Conservation (phyloP, 2,113 vertebrate species). For the Pelodiscus sinensis region DNA sequence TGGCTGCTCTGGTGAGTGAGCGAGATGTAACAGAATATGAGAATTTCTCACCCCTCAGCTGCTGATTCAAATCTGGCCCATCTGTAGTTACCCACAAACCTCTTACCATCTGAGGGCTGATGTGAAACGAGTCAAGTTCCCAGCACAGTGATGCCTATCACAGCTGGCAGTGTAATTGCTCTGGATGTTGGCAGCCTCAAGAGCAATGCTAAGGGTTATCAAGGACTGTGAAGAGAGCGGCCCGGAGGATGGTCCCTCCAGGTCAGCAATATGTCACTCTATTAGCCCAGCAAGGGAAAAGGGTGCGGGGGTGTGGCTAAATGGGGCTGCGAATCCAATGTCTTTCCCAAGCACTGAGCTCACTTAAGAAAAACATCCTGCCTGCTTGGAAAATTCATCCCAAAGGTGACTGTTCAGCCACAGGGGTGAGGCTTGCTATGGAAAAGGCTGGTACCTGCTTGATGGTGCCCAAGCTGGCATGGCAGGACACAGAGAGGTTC, state of each 20-base stretch:
- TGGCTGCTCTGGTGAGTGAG: not conserved
- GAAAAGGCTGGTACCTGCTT: slow-evolving; percentile 84
- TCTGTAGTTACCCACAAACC: not conserved
- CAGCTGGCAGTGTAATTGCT: not conserved
- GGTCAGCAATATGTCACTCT: not conserved
- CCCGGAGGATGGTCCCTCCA: not conserved
- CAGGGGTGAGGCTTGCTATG: not conserved
- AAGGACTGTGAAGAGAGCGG: not conserved
- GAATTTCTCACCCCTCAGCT: fast-evolving
- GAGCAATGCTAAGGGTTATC: fast-evolving
- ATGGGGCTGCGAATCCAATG: not conserved
- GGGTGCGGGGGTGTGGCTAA: not conserved
- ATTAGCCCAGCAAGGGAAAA: not conserved
- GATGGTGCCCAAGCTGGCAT: slow-evolving; percentile 90
- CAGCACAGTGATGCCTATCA: not conserved
- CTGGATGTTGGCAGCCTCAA: not conserved
- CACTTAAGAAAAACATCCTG: not conserved
- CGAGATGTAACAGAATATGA: not conserved
- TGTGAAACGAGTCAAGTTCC: not conserved
- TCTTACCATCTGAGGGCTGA: not conserved
- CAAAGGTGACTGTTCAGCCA: not conserved
- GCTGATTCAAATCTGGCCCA: not conserved
- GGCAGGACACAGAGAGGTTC: slow-evolving; percentile 88
- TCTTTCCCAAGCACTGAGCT: not conserved
- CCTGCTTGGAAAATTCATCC: not conserved